phyloP scores from a whole-genome alignment of 2,888 invertebrate genomes.

The Lasioglossum figueresi region DNA sequence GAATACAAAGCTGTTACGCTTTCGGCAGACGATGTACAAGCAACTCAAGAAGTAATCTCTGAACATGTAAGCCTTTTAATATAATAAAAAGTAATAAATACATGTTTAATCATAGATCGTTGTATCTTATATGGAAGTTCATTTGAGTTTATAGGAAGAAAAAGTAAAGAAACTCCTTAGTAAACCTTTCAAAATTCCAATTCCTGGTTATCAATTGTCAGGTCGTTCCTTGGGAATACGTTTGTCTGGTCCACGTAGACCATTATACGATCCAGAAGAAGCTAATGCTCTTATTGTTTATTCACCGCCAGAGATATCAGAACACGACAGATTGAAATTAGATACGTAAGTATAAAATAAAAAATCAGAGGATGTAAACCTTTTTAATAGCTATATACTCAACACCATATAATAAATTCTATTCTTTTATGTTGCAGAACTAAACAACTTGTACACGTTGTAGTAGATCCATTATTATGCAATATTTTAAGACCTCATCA shows the following conservation, averaged over 20 bases:
- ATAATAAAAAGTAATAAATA: background rate
- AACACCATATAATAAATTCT: background rate
- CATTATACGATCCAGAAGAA: conserved; percentile 96
- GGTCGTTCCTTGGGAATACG: conserved; percentile 93
- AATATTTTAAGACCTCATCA: conserved; percentile 98
- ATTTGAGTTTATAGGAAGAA: conserved; percentile 86
- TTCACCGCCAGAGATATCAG: conserved; percentile 92
- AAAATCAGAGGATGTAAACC: background rate
- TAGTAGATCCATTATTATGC: conserved; percentile 97
- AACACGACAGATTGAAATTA: conserved; percentile 94
- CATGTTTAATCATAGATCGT: background rate
- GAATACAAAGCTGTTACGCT: conserved; percentile 77
- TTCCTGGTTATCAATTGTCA: conserved; percentile 93
- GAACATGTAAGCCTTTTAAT: conserved; percentile 86
- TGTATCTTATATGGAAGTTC: conserved; percentile 2
- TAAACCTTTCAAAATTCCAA: conserved; percentile 96
- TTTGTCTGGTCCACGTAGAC: conserved; percentile 86
- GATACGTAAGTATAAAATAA: conserved; percentile 85
- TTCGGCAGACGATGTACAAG: conserved; percentile 73
- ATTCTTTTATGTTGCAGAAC: conserved; percentile 82
- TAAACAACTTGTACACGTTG: conserved; percentile 94
- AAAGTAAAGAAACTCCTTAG: conserved; percentile 92
- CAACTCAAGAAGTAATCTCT: conserved; percentile 82
- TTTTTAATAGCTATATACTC: background rate
- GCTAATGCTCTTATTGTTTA: conserved; percentile 96